Evolutionary conservation across 2,113 vertebrate species (phyloP).

Genomic region (Eretmochelys imbricata): DNA sequence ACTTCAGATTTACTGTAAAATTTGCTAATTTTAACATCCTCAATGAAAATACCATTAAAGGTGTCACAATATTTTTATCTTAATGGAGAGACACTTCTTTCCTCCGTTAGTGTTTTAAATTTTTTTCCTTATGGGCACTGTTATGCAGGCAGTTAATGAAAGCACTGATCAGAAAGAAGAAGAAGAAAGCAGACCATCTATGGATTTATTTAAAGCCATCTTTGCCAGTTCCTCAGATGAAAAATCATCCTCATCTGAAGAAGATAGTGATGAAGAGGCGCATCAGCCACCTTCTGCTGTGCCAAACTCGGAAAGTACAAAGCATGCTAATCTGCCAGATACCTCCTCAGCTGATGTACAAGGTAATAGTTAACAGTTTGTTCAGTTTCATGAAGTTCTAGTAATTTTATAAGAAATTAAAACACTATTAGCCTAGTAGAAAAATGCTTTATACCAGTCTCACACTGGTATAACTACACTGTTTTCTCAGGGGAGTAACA

Average conservation of each 20-base stretch:
- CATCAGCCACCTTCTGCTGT: constrained; percentile 21
- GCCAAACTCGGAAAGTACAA: background rate
- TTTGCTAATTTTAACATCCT: background rate
- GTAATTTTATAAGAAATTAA: background rate
- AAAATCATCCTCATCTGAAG: constrained; percentile 90
- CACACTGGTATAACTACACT: background rate
- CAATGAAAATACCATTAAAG: background rate
- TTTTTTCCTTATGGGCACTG: background rate
- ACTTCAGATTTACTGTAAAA: background rate
- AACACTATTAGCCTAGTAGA: background rate
- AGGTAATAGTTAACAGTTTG: constrained; percentile 44
- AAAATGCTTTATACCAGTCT: accelerated
- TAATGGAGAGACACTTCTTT: background rate
- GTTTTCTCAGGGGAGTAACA: background rate
- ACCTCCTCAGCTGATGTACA: background rate
- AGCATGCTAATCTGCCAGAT: background rate
- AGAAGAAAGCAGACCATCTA: constrained; percentile 86
- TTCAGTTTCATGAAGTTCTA: background rate
- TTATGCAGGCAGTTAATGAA: constrained; percentile 51
- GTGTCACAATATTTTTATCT: accelerated
- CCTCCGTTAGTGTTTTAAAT: background rate
- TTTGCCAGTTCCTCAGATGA: constrained; percentile 94
- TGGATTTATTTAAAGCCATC: constrained; percentile 97
- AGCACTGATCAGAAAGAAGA: constrained; percentile 60
- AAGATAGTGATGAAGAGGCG: constrained; percentile 81